These are phyloP conservation scores for Corvus cornix DNA, from an alignment of 2,113 vertebrate species.

Conservation along the genomic window DNA sequence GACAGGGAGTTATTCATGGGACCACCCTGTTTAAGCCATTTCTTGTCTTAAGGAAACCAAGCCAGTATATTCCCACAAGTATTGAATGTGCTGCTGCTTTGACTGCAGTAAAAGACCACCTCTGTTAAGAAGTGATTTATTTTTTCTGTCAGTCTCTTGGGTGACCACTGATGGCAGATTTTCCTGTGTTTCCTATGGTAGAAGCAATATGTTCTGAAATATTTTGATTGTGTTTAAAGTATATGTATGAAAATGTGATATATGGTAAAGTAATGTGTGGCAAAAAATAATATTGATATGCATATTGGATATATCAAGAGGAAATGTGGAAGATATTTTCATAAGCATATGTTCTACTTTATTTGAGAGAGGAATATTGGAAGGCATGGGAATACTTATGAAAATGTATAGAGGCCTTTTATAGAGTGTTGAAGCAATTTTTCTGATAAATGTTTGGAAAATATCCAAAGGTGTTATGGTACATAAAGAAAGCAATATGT, in stretches of 20 bases:
- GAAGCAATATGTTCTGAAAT: neutral
- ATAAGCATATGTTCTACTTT: conserved; percentile 25
- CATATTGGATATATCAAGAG: neutral
- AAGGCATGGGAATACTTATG: neutral
- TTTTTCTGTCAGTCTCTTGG: conserved; percentile 26
- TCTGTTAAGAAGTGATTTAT: conserved; percentile 16
- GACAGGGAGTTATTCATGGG: conserved; percentile 42
- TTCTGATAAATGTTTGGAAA: conserved; percentile 53
- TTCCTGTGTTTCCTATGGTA: neutral
- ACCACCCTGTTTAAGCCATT: conserved; percentile 41
- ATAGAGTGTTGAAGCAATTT: neutral
- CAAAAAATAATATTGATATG: conserved; percentile 46
- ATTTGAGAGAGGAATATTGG: conserved; percentile 2
- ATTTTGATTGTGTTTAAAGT: conserved; percentile 22
- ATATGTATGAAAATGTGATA: conserved; percentile 18
- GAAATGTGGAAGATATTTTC: conserved; percentile 46
- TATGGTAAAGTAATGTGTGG: neutral
- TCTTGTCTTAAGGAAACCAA: conserved; percentile 37
- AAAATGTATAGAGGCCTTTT: conserved; percentile 29
- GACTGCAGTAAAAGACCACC: conserved; percentile 48
- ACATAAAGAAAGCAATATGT: neutral
- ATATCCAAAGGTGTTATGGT: neutral
- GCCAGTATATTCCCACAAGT: conserved; percentile 4
- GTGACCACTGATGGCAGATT: conserved; percentile 19
- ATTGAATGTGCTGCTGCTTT: neutral